Evolutionary conservation across 2,888 invertebrate genomes (phyloP).

Genomic region (Caenorhabditis drosophilae): DNA sequence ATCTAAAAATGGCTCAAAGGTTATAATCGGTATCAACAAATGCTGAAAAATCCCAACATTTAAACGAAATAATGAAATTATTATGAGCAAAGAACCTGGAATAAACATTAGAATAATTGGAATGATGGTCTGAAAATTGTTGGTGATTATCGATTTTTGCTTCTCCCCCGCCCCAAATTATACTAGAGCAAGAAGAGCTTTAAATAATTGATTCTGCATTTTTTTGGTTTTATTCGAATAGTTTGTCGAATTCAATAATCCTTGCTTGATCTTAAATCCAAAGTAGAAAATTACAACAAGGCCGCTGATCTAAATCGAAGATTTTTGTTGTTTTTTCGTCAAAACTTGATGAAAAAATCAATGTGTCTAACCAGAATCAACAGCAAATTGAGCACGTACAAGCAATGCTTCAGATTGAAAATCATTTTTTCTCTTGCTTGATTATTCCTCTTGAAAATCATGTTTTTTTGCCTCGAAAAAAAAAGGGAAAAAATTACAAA

Average conservation of each 20-base stretch:
- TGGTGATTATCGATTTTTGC: too few species aligned
- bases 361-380: neutral
- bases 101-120: neutral
- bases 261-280: neutral
- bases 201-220: slow-evolving; percentile 4
- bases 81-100: neutral
- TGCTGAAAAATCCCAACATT: neutral
- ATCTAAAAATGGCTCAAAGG: slow-evolving; percentile 21
- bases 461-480: too few species aligned
- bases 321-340: neutral
- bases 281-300: neutral
- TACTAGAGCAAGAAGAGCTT: neutral
- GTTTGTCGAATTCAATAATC: too few species aligned
- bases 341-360: too few species aligned
- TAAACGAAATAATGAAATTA: neutral
- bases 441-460: too few species aligned
- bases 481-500: too few species aligned
- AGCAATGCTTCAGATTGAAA: too few species aligned
- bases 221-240: neutral
- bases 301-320: slow-evolving; percentile 1
- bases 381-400: too few species aligned
- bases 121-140: slow-evolving; percentile 2
- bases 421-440: too few species aligned
- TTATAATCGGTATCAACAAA: neutral
- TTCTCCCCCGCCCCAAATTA: too few species aligned